phyloP scores from a whole-genome alignment of 2,888 invertebrate genomes.

The Blastobasis lacticolella region DNA sequence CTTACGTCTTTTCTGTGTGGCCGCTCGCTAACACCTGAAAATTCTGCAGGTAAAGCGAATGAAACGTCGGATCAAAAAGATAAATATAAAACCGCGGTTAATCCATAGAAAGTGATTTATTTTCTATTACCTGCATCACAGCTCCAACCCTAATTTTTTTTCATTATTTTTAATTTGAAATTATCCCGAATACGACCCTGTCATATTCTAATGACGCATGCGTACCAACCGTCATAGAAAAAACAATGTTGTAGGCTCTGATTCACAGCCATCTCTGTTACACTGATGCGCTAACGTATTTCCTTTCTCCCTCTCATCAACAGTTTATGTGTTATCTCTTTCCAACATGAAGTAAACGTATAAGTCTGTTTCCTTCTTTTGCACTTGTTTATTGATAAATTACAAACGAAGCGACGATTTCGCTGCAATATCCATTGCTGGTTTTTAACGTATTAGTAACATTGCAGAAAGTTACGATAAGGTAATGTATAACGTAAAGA shows the following conservation, averaged over 20 bases:
- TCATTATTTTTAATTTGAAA: not conserved
- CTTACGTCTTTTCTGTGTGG: no score
- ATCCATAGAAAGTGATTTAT: no score
- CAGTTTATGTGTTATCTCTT: constrained; percentile 18
- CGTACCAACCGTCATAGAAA: constrained; percentile 54
- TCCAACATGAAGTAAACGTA: constrained; percentile 10
- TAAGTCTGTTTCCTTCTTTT: constrained; percentile 28
- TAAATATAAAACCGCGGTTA: no score
- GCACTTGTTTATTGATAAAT: constrained; percentile 46
- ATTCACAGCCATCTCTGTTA: constrained; percentile 43
- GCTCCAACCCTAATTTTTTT: no score
- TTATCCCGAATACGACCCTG: constrained; percentile 36
- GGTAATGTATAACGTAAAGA: not conserved
- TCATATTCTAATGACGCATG: constrained; percentile 56
- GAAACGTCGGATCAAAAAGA: no score
- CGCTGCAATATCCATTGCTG: constrained; percentile 24
- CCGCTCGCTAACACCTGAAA: no score
- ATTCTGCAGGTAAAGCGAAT: no score
- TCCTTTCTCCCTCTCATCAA: constrained; percentile 1
- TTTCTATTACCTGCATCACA: no score
- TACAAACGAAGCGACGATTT: constrained; percentile 18
- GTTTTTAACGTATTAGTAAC: constrained; percentile 7
- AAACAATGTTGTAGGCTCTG: constrained; percentile 41
- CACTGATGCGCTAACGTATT: constrained; percentile 9
- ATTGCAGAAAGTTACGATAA: constrained; percentile 6